Percentiles rank a stretch among this genome's conserved stretches.
phyloP scores from a whole-genome alignment of 2,113 vertebrate species.

The Lophura nycthemera region DNA sequence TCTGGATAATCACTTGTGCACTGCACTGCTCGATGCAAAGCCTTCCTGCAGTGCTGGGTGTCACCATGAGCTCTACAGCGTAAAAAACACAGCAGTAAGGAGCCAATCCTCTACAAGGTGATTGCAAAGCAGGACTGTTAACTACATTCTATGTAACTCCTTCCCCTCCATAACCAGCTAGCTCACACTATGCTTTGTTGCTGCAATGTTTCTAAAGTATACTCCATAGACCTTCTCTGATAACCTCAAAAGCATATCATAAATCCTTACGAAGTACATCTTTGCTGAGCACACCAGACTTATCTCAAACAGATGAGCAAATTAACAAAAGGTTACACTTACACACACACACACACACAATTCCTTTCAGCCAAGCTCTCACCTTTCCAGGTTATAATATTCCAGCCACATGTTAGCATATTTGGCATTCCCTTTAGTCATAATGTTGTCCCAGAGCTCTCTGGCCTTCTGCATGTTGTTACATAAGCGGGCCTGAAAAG shows the following conservation, averaged over 20 bases:
- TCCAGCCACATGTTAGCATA: constrained; percentile 99
- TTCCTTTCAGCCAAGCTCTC: not conserved
- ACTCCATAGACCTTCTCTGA: not conserved
- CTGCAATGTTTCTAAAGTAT: not conserved
- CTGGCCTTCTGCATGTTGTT: constrained; percentile 98
- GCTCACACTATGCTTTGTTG: accelerated
- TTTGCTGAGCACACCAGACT: accelerated
- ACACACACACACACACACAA: too few relatives aligned
- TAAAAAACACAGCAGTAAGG: not conserved
- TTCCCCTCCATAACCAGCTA: not conserved
- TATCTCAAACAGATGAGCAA: not conserved
- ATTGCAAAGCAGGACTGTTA: too few relatives aligned
- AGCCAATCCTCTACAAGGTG: not conserved
- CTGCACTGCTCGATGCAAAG: constrained; percentile 93
- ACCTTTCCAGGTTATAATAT: constrained; percentile 97
- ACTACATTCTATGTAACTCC: accelerated
- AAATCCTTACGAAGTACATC: accelerated
- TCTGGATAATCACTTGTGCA: constrained; percentile 96
- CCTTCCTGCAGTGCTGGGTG: constrained; percentile 90
- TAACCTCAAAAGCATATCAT: accelerated
- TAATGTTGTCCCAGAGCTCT: constrained; percentile 96
- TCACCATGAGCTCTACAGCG: constrained; percentile 88
- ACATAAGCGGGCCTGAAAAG: constrained; percentile 88
- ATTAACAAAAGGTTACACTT: not conserved
- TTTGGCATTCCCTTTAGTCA: constrained; percentile 98